Evolutionary conservation across 2,113 vertebrate species (phyloP).

Genomic region (Rhynchomys soricoides): DNA sequence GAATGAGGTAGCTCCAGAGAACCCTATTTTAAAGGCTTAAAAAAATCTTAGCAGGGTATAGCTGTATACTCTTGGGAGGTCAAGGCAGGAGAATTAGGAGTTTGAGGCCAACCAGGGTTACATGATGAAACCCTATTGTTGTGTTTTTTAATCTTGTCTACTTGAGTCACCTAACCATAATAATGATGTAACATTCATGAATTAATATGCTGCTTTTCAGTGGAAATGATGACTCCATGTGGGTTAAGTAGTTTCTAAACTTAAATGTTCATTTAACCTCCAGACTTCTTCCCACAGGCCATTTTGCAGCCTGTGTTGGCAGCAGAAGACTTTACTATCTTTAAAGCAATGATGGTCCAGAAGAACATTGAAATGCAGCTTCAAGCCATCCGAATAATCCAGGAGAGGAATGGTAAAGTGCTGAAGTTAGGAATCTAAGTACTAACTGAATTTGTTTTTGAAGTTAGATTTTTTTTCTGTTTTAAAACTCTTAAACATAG

Average conservation of each 20-base stretch:
- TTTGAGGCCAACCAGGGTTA: neutral
- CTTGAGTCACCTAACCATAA: neutral
- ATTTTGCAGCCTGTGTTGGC: slow-evolving; percentile 96
- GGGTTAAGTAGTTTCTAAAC: slow-evolving; percentile 11
- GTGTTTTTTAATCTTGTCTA: neutral
- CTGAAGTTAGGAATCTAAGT: slow-evolving; percentile 52
- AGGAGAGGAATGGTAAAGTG: slow-evolving; percentile 94
- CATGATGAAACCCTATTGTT: neutral
- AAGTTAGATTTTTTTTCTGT: neutral
- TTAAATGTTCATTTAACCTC: slow-evolving; percentile 57
- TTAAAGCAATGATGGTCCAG: slow-evolving; percentile 97
- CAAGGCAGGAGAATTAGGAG: neutral
- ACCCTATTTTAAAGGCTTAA: slow-evolving; percentile 37
- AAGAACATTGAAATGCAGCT: slow-evolving; percentile 98
- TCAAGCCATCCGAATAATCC: slow-evolving; percentile 96
- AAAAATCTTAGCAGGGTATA: neutral
- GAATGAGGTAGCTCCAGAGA: neutral
- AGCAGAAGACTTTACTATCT: slow-evolving; percentile 96
- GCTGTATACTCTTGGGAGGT: neutral
- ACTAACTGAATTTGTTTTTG: slow-evolving; percentile 2
- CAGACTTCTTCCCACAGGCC: slow-evolving; percentile 83
- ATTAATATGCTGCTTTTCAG: neutral
- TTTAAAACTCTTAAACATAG: slow-evolving; percentile 1
- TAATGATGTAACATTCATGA: neutral
- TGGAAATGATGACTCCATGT: neutral